These are phyloP conservation scores for Trachelus tabidus DNA, from an alignment of 2,888 invertebrate genomes.

Conservation along the genomic window DNA sequence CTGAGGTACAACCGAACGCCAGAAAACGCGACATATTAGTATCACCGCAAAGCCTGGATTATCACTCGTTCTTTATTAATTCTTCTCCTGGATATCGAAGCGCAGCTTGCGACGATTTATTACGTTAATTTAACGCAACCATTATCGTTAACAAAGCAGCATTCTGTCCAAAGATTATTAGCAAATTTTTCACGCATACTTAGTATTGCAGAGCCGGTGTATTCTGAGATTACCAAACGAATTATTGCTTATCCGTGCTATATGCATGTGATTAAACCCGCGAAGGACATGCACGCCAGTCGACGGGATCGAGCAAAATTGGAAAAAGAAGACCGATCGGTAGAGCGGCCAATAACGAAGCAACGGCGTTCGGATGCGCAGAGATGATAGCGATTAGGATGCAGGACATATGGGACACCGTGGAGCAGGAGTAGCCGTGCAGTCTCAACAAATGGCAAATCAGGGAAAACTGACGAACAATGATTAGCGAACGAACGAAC, in stretches of 20 bases:
- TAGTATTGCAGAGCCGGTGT: neutral
- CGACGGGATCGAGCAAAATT: neutral
- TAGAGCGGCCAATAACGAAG: neutral
- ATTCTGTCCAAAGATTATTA: neutral
- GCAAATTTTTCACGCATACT: neutral
- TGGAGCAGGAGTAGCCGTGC: neutral
- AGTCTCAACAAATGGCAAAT: neutral
- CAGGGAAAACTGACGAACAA: neutral
- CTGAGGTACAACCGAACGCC: conserved; percentile 48
- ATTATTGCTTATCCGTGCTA: too few species aligned
- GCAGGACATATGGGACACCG: neutral
- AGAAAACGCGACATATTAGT: conserved; percentile 50
- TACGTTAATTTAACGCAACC: neutral
- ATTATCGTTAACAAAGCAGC: too few species aligned
- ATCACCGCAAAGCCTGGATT: conserved; percentile 23
- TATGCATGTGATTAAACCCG: too few species aligned
- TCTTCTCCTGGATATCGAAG: neutral
- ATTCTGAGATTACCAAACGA: too few species aligned
- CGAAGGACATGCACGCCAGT: too few species aligned
- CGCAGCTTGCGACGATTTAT: neutral
- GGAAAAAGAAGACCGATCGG: neutral
- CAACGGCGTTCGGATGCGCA: neutral
- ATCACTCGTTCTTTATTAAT: neutral
- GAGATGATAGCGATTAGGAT: neutral
- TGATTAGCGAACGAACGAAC: too few species aligned